Evolutionary conservation across 2,797 vertebrate species (phyloP), one percentile per base, ranked within the genome.

Genomic region (Ceryle rudis): DNA sequence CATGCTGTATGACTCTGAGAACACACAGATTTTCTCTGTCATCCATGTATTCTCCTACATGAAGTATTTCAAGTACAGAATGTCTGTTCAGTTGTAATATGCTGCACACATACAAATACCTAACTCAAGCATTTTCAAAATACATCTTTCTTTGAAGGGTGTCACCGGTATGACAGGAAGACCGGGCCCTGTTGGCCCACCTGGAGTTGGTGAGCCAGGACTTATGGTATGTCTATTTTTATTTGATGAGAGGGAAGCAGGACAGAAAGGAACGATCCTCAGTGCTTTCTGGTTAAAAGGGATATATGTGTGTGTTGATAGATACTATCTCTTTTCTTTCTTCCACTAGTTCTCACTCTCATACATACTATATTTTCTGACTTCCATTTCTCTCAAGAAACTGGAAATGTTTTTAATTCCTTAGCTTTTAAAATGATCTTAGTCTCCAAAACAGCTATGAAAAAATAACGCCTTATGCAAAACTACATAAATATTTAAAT

Each of bases 191-290:
- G 95, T 91, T 77, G 99, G 99, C 62, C 99, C 98, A 42, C 98
- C 97, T 5, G 99, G 99, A 85, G 65, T 98, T 70, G 99, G 99
- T 85, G 99, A 99, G 97, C 97, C 97, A 42, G 99, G 99, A 81
- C 95, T 94, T 83, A 97, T 89, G 96, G 99, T 99, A 98, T 97
- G 99, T 98, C 86, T 49, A 0, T 52, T 81, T 78, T 66, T 4
- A 58, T 66, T 69, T 81, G 60, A 26, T 60, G 10, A 47, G 19
- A 81, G 42, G 15, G 29, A 78, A 88, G 39, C 29, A 67, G 33
- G 9, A 44, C n/a, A 89, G 8, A 86, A 91, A 71, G 21, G 29
- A 51, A 89, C 82, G 58, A 31, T n/a, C 92, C 18, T 77, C 28
- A 6, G 44, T 89, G 44, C 15, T 79, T 80, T 33, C 13, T 17